phyloP scores from a whole-genome alignment of 2,113 vertebrate genomes.

The Oncorhynchus nerka region DNA sequence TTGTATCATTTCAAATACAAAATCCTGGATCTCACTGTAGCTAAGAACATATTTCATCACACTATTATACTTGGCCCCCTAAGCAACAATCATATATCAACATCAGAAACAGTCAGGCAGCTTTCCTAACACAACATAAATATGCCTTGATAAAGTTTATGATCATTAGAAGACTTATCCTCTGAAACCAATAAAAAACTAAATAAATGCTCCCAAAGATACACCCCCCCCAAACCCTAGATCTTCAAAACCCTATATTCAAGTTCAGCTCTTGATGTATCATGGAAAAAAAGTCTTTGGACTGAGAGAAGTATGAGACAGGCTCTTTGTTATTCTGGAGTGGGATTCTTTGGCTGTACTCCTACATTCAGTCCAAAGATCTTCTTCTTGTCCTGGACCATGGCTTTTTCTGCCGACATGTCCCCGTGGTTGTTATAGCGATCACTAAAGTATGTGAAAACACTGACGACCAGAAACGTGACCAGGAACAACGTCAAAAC shows the following conservation, averaged over 20 bases:
- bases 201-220: constrained; percentile 29
- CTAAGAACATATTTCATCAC: constrained; percentile 23
- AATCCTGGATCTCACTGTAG: neutral
- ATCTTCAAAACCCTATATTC: constrained; percentile 42
- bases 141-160: constrained; percentile 25
- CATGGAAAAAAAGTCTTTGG: constrained; percentile 22
- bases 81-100: constrained; percentile 32
- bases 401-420: constrained; percentile 51
- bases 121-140: constrained; percentile 29
- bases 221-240: constrained; percentile 14
- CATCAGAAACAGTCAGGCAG: constrained; percentile 28
- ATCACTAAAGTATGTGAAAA: constrained; percentile 69
- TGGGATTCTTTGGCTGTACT: constrained; percentile 49
- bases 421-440: constrained; percentile 61
- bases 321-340: constrained; percentile 35
- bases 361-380: constrained; percentile 55
- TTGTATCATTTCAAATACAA: too few species aligned
- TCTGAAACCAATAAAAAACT: constrained; percentile 11
- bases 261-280: constrained; percentile 48
- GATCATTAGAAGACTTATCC: constrained; percentile 19
- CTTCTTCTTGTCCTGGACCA: constrained; percentile 36
- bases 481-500: constrained; percentile 62
- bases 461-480: constrained; percentile 67
- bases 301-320: neutral
- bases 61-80: constrained; percentile 63